These are phyloP conservation scores for Silurus meridionalis DNA, from an alignment of 2,113 vertebrate genomes.

Conservation along the genomic window DNA sequence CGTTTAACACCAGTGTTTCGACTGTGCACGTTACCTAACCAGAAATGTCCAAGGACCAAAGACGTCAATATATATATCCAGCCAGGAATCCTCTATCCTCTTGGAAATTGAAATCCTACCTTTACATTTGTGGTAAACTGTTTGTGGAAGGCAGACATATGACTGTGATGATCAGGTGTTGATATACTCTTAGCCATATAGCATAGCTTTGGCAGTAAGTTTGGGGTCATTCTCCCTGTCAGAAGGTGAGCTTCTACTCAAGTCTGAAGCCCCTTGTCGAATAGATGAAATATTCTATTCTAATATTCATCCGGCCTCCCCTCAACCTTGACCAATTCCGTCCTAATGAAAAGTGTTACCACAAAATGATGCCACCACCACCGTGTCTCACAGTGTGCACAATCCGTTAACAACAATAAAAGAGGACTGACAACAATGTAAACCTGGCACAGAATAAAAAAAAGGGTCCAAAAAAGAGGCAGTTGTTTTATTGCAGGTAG, in stretches of 20 bases:
- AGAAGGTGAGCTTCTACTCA: background rate
- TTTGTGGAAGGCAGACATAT: background rate
- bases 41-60: too few relatives aligned
- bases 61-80: too few relatives aligned
- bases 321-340: background rate
- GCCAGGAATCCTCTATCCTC: too few relatives aligned
- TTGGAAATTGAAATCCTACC: background rate
- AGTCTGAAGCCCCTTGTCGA: background rate
- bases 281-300: background rate
- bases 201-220: background rate
- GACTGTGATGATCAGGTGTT: background rate
- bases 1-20: too few relatives aligned
- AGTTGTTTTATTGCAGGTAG: constrained; percentile 57
- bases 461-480: constrained; percentile 35
- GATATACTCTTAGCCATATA: background rate
- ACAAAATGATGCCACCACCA: background rate
- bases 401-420: background rate
- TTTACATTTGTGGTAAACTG: background rate
- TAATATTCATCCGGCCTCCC: background rate
- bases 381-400: background rate
- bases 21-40: too few relatives aligned
- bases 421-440: background rate
- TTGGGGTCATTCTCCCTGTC: background rate
- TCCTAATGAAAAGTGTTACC: background rate
- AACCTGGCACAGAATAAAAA: constrained; percentile 7